phyloP scores from a whole-genome alignment of 2,797 vertebrate genomes.

The Tachyglossus aculeatus region DNA sequence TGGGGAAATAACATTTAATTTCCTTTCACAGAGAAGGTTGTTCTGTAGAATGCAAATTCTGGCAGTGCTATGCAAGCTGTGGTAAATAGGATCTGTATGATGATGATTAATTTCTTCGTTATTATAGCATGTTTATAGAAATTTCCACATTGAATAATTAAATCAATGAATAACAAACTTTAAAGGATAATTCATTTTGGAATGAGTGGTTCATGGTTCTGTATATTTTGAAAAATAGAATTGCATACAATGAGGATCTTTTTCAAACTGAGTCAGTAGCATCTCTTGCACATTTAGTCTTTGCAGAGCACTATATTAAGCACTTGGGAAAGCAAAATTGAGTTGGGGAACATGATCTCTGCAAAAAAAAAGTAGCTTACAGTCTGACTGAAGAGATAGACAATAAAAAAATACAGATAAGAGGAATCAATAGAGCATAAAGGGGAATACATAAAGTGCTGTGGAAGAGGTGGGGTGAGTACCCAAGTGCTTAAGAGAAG shows the following conservation, averaged over 20 bases:
- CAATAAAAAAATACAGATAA: background rate
- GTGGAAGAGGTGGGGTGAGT: no score
- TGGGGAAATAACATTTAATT: constrained; percentile 63
- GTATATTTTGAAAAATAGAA: constrained; percentile 18
- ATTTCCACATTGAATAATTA: constrained; percentile 7
- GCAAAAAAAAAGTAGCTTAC: no score
- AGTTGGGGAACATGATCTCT: no score
- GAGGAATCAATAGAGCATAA: background rate
- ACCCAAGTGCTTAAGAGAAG: no score
- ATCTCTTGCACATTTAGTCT: no score
- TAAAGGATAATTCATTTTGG: constrained; percentile 9
- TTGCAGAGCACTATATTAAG: no score
- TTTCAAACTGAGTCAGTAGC: no score
- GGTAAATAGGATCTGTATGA: constrained; percentile 27
- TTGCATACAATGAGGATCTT: no score
- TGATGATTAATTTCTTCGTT: constrained; percentile 15
- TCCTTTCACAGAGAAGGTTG: constrained; percentile 52
- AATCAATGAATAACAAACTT: background rate
- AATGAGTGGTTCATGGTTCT: constrained; percentile 18
- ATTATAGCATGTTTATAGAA: constrained; percentile 15
- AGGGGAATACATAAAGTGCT: no score
- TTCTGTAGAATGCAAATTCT: constrained; percentile 63
- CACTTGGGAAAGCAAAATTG: no score
- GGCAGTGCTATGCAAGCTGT: constrained; percentile 8
- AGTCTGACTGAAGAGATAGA: background rate